Evolutionary conservation across 2,797 vertebrate genomes (phyloP).

Genomic region (Pempheris klunzingeri): DNA sequence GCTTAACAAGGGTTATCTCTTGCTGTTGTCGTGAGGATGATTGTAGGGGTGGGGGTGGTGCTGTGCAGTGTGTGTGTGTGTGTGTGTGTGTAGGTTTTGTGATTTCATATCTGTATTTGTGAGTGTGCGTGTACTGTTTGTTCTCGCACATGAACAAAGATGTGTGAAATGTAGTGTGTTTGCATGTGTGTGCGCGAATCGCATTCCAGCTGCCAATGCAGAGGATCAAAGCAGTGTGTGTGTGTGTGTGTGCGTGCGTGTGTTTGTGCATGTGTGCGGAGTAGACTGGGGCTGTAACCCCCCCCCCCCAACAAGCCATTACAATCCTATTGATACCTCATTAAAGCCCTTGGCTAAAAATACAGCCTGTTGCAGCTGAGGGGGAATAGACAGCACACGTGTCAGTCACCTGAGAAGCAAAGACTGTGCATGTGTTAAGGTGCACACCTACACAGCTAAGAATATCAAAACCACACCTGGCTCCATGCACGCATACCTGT

Average conservation of each 20-base stretch:
- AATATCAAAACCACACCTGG: slow-evolving; percentile 48
- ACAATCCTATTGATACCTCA: slow-evolving; percentile 78
- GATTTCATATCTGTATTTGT: slow-evolving; percentile 39
- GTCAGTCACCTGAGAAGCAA: slow-evolving; percentile 60
- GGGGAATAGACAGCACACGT: slow-evolving; percentile 32
- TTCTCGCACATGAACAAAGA: slow-evolving; percentile 43
- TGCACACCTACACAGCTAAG: slow-evolving; percentile 45
- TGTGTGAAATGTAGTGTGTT: slow-evolving; percentile 46
- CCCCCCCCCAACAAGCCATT: slow-evolving; percentile 71
- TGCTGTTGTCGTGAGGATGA: slow-evolving; percentile 53
- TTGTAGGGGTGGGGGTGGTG: slow-evolving; percentile 37
- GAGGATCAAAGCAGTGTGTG: slow-evolving; percentile 44
- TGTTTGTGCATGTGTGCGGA: slow-evolving; percentile 17
- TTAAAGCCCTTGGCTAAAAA: slow-evolving; percentile 73
- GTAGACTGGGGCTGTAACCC: slow-evolving; percentile 41
- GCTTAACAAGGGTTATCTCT: slow-evolving; percentile 74
- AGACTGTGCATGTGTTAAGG: slow-evolving; percentile 37
- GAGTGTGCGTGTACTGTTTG: slow-evolving; percentile 22
- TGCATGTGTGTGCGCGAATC: slow-evolving; percentile 30
- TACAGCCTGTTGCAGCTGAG: slow-evolving; percentile 63
- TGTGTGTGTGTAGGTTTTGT: slow-evolving; percentile 12
- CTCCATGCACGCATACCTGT: slow-evolving; percentile 45
- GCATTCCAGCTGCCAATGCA: slow-evolving; percentile 69
- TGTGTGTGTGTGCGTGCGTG: slow-evolving; percentile 22
- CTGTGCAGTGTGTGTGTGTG: slow-evolving; percentile 16